A percentile compares a stretch with the other conserved stretches of the same genome.
Conservation (phyloP, 2,113 vertebrate genomes). For the Hyaena hyaena region DNA sequence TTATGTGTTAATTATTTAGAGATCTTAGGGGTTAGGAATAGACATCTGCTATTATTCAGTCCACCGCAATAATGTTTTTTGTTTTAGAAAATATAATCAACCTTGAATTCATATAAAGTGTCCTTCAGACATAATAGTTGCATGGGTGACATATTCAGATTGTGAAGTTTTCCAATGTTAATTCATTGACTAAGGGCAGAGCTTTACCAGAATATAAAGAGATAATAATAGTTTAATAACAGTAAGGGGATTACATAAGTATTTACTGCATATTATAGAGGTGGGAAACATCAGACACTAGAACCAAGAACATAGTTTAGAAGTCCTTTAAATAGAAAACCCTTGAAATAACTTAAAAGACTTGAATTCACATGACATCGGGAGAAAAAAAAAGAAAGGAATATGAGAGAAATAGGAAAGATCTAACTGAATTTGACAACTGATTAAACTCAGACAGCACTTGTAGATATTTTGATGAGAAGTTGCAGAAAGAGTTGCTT, state of each 20-base stretch:
- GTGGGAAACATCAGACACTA: too few relatives aligned
- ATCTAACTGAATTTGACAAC: too few relatives aligned
- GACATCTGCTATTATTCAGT: background rate
- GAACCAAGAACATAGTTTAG: too few relatives aligned
- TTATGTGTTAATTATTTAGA: background rate
- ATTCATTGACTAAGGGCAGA: background rate
- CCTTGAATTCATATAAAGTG: background rate
- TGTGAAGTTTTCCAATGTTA: background rate
- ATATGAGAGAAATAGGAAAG: too few relatives aligned
- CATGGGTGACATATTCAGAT: background rate
- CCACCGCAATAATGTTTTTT: background rate
- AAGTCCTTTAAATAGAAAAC: too few relatives aligned
- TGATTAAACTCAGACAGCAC: too few relatives aligned
- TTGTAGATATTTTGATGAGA: background rate
- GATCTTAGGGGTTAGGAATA: background rate
- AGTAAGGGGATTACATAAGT: too few relatives aligned
- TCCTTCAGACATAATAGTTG: background rate
- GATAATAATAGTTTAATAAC: too few relatives aligned
- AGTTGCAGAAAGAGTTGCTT: background rate
- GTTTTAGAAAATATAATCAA: background rate
- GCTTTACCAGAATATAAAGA: background rate
- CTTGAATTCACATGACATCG: too few relatives aligned
- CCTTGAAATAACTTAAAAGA: too few relatives aligned
- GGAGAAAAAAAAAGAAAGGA: too few relatives aligned
- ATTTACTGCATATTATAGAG: too few relatives aligned